phyloP scores from a whole-genome alignment of 1,140 invertebrate genomes.

The Eumeta japonica region DNA sequence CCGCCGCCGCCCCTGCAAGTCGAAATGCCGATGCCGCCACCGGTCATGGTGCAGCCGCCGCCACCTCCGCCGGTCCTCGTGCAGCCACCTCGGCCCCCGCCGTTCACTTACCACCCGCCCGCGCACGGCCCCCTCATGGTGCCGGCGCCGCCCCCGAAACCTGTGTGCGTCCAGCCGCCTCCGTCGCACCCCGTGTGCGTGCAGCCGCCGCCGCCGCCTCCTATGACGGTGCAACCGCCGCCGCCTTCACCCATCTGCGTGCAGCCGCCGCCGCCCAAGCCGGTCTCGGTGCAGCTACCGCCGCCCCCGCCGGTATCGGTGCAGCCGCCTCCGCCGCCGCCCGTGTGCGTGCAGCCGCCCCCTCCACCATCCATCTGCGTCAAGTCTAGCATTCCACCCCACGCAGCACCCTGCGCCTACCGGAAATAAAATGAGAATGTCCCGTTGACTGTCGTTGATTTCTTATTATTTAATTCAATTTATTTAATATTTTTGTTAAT shows the following conservation, averaged over 20 bases:
- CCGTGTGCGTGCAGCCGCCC: conserved; percentile 32
- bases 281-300: conserved; percentile 14
- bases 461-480: too few relatives aligned
- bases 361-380: conserved; percentile 30
- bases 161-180: conserved; percentile 36
- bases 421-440: too few relatives aligned
- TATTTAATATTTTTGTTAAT: too few relatives aligned
- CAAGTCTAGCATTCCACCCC: too few relatives aligned
- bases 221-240: conserved; percentile 31
- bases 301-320: conserved; percentile 32
- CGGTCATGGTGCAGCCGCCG: conserved; percentile 32
- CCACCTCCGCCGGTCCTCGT: conserved; percentile 31
- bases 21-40: conserved; percentile 31
- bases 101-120: conserved; percentile 35
- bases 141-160: conserved; percentile 9
- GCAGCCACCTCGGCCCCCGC: conserved; percentile 29
- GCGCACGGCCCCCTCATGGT: conserved; percentile 11
- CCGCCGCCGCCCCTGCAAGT: conserved; percentile 31
- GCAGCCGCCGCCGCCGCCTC: conserved; percentile 25
- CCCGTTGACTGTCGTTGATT: too few relatives aligned
- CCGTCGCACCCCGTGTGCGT: conserved; percentile 29
- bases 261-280: conserved; percentile 7
- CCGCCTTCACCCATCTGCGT: conserved; percentile 3
- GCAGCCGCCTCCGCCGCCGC: conserved; percentile 32
- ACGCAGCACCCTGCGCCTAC: too few relatives aligned